Percentiles rank a stretch among this genome's conserved stretches.
phyloP scores from a whole-genome alignment of 2,888 invertebrate genomes.

The Brenthis daphne region DNA sequence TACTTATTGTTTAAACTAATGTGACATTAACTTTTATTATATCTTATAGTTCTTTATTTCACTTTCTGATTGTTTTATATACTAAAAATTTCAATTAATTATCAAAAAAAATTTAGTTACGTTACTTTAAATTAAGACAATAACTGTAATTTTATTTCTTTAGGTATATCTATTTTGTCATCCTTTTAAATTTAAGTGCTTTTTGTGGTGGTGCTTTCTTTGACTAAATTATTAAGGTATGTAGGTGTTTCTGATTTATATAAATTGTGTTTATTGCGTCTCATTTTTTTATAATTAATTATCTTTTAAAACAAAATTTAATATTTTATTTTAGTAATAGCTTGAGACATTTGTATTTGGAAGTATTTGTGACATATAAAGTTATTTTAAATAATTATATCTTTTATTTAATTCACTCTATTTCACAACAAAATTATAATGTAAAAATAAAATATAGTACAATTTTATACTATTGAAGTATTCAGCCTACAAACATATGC shows the following conservation, averaged over 20 bases:
- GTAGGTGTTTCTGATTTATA: not conserved
- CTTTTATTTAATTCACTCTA: slow-evolving; percentile 15
- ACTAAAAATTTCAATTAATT: not conserved
- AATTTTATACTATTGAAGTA: no score
- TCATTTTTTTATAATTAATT: slow-evolving; percentile 14
- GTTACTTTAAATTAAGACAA: slow-evolving; percentile 1
- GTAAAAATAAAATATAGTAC: no score
- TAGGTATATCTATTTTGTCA: slow-evolving; percentile 4
- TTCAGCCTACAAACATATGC: no score
- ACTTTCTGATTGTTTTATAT: not conserved
- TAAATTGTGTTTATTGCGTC: slow-evolving; percentile 15
- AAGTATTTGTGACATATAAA: slow-evolving; percentile 35
- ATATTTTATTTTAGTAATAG: slow-evolving; percentile 26
- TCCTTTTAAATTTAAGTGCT: not conserved
- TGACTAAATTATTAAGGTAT: slow-evolving; percentile 1
- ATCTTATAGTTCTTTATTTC: not conserved
- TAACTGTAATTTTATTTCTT: slow-evolving; percentile 10
- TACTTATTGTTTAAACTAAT: not conserved
- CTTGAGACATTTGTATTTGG: slow-evolving; percentile 39
- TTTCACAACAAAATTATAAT: no score
- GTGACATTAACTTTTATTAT: not conserved
- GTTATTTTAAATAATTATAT: slow-evolving; percentile 18
- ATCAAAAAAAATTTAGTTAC: not conserved
- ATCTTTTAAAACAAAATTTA: slow-evolving; percentile 20
- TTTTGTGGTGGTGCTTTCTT: slow-evolving; percentile 18